Evolutionary conservation across 1,140 invertebrate species (phyloP).

Genomic region (Drosophila sp.): DNA sequence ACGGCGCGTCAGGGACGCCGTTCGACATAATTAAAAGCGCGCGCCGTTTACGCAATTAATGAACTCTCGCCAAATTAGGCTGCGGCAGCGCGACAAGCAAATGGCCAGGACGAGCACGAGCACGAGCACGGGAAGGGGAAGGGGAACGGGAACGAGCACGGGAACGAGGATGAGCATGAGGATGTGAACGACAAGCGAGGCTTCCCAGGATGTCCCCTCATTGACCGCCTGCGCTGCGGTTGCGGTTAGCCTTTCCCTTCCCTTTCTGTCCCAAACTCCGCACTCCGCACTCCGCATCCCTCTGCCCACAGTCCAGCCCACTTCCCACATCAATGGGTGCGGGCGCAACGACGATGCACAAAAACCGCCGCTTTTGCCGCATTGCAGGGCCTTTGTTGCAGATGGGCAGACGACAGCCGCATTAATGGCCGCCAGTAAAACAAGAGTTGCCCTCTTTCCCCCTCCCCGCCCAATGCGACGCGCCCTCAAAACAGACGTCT

Average conservation of each 20-base stretch:
- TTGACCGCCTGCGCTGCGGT: slow-evolving; percentile 63
- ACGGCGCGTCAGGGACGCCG: slow-evolving; percentile 29
- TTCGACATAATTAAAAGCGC: slow-evolving; percentile 83
- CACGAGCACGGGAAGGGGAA: slow-evolving; percentile 13
- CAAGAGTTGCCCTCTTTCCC: slow-evolving; percentile 29
- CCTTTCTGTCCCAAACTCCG: neutral
- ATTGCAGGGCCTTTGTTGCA: slow-evolving; percentile 81
- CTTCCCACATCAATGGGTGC: slow-evolving; percentile 6
- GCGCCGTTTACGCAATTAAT: slow-evolving; percentile 83
- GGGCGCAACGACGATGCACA: slow-evolving; percentile 47
- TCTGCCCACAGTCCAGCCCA: slow-evolving; percentile 3
- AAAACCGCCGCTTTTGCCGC: slow-evolving; percentile 81
- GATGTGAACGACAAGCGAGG: slow-evolving; percentile 11
- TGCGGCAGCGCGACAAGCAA: slow-evolving; percentile 78
- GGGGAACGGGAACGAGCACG: slow-evolving; percentile 2
- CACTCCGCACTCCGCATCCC: neutral
- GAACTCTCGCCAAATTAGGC: slow-evolving; percentile 83
- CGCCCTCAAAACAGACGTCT: neutral
- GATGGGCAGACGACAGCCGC: slow-evolving; percentile 56
- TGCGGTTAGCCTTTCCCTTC: slow-evolving; percentile 43
- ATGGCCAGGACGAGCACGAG: slow-evolving; percentile 56
- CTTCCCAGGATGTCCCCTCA: slow-evolving; percentile 37
- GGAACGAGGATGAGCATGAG: neutral
- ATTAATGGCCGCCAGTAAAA: slow-evolving; percentile 79
- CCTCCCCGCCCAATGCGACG: neutral